Base-by-base conservation (phyloP, 1,140 invertebrate species). In the Drosophila bifasciata region DNA sequence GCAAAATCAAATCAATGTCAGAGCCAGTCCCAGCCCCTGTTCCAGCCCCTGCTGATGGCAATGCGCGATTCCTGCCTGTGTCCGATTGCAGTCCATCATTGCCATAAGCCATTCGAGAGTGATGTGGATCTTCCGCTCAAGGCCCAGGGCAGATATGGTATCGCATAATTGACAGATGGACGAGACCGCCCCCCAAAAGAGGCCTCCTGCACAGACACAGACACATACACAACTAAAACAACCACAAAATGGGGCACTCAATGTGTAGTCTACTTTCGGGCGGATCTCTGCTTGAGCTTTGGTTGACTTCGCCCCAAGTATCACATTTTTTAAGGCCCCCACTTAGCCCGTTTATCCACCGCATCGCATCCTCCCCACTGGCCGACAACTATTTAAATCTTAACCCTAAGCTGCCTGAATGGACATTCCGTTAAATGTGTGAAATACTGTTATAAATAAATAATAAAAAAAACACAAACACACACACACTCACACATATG, bases 381-480 rank as follows among this genome's bases (percentile, higher is more conserved):
- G 21, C 15, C 62, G 5, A 13, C n/a, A 48, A 68, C 48, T 55
- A 44, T 68, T 68, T 68, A 68, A 67, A 53, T 68, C 64, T 68
- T 68, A 40, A 40, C 19, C 32, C 21, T 21, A 11, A 40, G 62
- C 43, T 56, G 36, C 28, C 40, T 28, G 25, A 23, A 17, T 48
- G 64, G 49, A 49, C 48, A 56, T 46, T 63, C 63, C 56, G 69
- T 48, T 46, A 57, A 61, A 75, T 53, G 64, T 67, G 61, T 60
- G 58, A 85, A 78, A 63, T 59, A 77, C 61, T 63, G 68, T 75
- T 88, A 88, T 88, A 86, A 86, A 86, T 88, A 86, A 86, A 81
- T 77, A 78, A 86, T 48, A 69, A 68, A 60, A 45, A 79, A 48
- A 43, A 67, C 43, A 80, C 50, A 41, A 56, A 56, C 1, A 21